These are phyloP conservation scores for Lepidurus packardi DNA, from an alignment of 1,140 invertebrate genomes.

Conservation along the genomic window DNA sequence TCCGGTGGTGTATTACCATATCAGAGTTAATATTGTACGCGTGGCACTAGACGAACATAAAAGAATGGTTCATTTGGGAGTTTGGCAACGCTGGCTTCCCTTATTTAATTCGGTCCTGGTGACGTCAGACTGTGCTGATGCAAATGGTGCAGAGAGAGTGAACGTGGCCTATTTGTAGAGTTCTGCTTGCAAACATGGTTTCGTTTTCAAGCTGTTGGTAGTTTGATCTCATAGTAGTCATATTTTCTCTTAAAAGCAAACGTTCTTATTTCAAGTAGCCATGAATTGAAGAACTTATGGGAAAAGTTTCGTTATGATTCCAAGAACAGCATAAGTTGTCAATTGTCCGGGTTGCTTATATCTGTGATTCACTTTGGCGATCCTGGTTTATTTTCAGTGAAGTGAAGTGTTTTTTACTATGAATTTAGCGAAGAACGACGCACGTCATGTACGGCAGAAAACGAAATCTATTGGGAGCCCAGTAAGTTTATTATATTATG, in stretches of 20 bases:
- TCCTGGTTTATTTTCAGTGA: not conserved
- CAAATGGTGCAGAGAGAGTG: not conserved
- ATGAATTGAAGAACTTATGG: not conserved
- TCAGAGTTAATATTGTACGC: no score
- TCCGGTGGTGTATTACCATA: not conserved
- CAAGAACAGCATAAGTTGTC: slow-evolving; percentile 11
- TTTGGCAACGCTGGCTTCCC: not conserved
- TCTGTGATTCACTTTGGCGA: slow-evolving; percentile 1
- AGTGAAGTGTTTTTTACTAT: not conserved
- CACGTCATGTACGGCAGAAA: slow-evolving; percentile 29
- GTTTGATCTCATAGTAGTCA: not conserved
- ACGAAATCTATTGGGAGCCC: slow-evolving; percentile 35
- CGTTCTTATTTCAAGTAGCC: not conserved
- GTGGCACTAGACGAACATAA: not conserved
- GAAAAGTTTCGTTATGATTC: slow-evolving; percentile 8
- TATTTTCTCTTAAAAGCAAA: not conserved
- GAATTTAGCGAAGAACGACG: not conserved
- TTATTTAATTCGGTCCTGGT: not conserved
- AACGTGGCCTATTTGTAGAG: not conserved
- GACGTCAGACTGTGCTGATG: not conserved
- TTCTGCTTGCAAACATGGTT: slow-evolving; percentile 6
- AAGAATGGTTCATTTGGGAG: not conserved
- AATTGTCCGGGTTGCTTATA: not conserved
- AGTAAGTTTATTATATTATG: slow-evolving; percentile 29
- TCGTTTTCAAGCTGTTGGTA: not conserved